These are phyloP conservation scores for Toxostoma redivivum DNA, from an alignment of 2,113 vertebrate species.

Conservation along the genomic window DNA sequence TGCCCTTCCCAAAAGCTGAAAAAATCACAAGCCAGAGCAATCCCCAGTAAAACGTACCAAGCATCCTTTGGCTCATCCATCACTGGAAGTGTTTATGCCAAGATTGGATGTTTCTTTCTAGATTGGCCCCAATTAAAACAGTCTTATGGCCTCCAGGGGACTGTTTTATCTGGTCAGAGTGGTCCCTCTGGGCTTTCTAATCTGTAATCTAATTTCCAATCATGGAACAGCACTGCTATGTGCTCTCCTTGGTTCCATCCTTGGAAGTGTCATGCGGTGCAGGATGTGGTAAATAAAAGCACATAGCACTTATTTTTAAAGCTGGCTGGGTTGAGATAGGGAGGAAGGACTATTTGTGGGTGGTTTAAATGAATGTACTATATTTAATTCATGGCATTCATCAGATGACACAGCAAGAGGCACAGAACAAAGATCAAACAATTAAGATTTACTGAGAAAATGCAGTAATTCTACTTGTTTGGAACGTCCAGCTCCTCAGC, in stretches of 20 bases:
- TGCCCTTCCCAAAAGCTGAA: neutral
- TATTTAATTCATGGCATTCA: neutral
- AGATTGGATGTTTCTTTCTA: neutral
- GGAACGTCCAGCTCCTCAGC: neutral
- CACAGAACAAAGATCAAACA: neutral
- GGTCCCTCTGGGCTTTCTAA: neutral
- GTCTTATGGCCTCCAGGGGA: neutral
- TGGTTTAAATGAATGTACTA: neutral
- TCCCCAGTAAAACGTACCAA: neutral
- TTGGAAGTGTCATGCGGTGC: neutral
- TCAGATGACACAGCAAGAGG: slow-evolving; percentile 16
- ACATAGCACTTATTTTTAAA: slow-evolving; percentile 16
- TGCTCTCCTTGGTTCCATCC: neutral
- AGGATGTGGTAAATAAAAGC: slow-evolving; percentile 46
- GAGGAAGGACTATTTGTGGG: slow-evolving; percentile 21
- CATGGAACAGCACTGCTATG: neutral
- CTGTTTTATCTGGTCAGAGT: slow-evolving; percentile 10
- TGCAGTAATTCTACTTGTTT: neutral
- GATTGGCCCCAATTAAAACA: neutral
- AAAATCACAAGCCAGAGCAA: neutral
- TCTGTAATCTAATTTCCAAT: slow-evolving; percentile 9
- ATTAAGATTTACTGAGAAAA: slow-evolving; percentile 30
- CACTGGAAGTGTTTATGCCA: neutral
- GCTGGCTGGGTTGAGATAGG: neutral
- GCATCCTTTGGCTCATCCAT: neutral